Percentiles rank a stretch among this genome's conserved stretches.
Conservation (phyloP, 2,888 invertebrate genomes). For the Villa cingulata region DNA sequence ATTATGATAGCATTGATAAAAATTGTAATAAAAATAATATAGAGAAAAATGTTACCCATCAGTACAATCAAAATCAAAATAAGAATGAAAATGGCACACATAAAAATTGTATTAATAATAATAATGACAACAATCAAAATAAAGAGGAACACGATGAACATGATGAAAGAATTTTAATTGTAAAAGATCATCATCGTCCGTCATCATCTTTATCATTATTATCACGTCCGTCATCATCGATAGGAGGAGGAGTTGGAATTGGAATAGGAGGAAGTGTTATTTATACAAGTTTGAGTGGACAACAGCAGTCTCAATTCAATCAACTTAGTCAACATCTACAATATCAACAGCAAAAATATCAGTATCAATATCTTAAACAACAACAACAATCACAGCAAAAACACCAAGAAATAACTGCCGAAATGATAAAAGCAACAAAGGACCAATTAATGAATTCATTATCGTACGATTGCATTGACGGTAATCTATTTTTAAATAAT, state of each 20-base stretch:
- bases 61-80: neutral
- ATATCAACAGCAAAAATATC: too few species aligned
- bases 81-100: neutral
- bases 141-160: too few species aligned
- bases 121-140: neutral
- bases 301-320: too few species aligned
- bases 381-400: neutral
- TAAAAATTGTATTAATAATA: slow-evolving; percentile 2
- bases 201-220: too few species aligned
- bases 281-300: too few species aligned
- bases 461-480: neutral
- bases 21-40: neutral
- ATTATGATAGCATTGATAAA: slow-evolving; percentile 1
- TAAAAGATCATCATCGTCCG: too few species aligned
- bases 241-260: too few species aligned
- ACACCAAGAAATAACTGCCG: neutral
- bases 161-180: too few species aligned
- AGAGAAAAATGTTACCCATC: neutral
- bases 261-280: too few species aligned
- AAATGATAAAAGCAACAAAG: neutral
- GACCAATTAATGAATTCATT: neutral
- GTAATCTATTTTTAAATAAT: neutral
- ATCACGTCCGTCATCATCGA: too few species aligned
- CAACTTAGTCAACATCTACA: neutral
- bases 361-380: too few species aligned